Percentiles rank a stretch among this genome's conserved stretches.
These are phyloP conservation scores for Dicentrarchus labrax DNA, from an alignment of 2,113 vertebrate genomes.

Conservation along the genomic window DNA sequence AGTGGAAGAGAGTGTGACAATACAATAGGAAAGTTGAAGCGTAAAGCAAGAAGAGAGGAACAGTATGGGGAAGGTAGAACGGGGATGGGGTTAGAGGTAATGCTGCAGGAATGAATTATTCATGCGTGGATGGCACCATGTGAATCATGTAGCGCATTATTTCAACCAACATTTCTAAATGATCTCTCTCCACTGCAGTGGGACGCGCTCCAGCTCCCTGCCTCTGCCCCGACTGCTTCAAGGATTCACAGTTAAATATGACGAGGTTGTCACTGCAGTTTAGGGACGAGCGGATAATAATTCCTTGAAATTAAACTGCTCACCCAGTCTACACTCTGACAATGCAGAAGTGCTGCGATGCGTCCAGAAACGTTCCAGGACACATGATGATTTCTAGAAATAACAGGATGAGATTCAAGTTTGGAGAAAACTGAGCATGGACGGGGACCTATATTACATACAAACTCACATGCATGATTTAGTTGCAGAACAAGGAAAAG, in stretches of 20 bases:
- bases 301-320: conserved; percentile 39
- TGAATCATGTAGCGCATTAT: conserved; percentile 57
- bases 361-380: neutral
- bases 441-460: neutral
- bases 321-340: neutral
- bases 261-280: conserved; percentile 34
- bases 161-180: conserved; percentile 57
- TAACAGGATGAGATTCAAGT: neutral
- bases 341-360: neutral
- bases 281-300: conserved; percentile 26
- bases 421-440: neutral
- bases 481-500: conserved; percentile 17
- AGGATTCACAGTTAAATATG: conserved; percentile 25
- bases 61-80: neutral
- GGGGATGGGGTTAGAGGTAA: conserved; percentile 10
- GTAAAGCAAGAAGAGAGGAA: neutral
- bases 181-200: conserved; percentile 13
- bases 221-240: conserved; percentile 5
- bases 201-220: conserved; percentile 5
- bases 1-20: neutral
- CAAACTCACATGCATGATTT: conserved; percentile 13
- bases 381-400: neutral
- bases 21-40: neutral
- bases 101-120: conserved; percentile 48
- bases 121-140: conserved; percentile 31